Evolutionary conservation across 2,888 invertebrate species (phyloP).

Genomic region (Dendrolimus houi): DNA sequence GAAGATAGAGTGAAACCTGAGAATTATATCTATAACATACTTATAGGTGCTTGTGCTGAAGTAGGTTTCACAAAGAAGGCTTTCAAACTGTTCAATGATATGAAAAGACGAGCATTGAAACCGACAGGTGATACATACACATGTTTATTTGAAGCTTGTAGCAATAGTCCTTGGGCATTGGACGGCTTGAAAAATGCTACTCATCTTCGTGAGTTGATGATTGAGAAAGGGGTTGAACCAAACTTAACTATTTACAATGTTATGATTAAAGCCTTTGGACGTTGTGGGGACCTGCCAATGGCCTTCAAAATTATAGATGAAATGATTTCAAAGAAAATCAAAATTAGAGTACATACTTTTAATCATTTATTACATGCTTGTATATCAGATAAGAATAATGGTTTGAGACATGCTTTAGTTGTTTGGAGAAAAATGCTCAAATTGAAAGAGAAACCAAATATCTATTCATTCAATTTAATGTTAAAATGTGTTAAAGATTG

Average conservation of each 20-base stretch:
- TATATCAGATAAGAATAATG: slow-evolving; percentile 84
- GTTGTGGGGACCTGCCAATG: slow-evolving; percentile 84
- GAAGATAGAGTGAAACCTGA: slow-evolving; percentile 87
- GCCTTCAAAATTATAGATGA: slow-evolving; percentile 91
- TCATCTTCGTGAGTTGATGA: slow-evolving; percentile 80
- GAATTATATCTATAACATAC: slow-evolving; percentile 85
- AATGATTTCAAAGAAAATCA: slow-evolving; percentile 81
- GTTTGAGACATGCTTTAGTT: slow-evolving; percentile 87
- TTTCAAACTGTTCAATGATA: slow-evolving; percentile 87
- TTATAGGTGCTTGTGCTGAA: slow-evolving; percentile 89
- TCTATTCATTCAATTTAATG: slow-evolving; percentile 88
- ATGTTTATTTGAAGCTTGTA: slow-evolving; percentile 91
- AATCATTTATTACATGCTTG: slow-evolving; percentile 91
- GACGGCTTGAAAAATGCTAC: slow-evolving; percentile 83
- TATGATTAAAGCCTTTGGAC: slow-evolving; percentile 94
- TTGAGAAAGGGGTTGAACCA: slow-evolving; percentile 80
- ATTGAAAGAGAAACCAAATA: slow-evolving; percentile 79
- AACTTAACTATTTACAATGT: slow-evolving; percentile 89
- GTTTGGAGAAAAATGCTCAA: slow-evolving; percentile 91
- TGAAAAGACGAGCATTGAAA: slow-evolving; percentile 84
- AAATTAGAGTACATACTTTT: slow-evolving; percentile 81
- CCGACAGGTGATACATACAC: slow-evolving; percentile 87
- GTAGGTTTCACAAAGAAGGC: slow-evolving; percentile 92
- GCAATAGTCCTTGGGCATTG: slow-evolving; percentile 82
- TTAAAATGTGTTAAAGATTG: slow-evolving; percentile 88